phyloP scores from a whole-genome alignment of 2,113 vertebrate genomes.

The Alces alces region DNA sequence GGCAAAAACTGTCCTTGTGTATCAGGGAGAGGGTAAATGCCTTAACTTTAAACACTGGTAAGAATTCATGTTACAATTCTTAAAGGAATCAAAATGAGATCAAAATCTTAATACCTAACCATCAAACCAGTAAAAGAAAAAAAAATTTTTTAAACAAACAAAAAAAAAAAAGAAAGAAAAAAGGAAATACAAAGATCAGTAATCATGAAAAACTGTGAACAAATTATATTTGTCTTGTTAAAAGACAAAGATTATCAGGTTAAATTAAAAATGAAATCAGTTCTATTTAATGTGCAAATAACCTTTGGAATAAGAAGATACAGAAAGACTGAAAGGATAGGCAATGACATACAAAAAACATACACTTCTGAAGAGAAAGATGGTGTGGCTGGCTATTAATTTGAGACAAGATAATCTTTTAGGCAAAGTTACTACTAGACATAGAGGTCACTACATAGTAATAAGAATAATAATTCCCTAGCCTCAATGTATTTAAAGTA shows the following conservation, averaged over 20 bases:
- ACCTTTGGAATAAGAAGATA: neutral
- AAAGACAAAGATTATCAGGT: constrained; percentile 1
- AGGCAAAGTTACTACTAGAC: neutral
- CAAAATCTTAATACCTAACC: neutral
- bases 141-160: neutral
- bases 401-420: neutral
- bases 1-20: neutral
- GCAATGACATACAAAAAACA: neutral
- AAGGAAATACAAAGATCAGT: neutral
- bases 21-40: neutral
- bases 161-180: neutral
- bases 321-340: neutral
- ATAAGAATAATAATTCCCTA: neutral
- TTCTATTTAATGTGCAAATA: neutral
- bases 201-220: neutral
- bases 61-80: neutral
- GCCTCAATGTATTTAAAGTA: neutral
- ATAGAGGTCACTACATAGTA: neutral
- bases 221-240: neutral
- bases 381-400: neutral
- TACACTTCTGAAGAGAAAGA: neutral
- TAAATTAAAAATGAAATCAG: constrained; percentile 29
- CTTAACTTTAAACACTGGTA: neutral
- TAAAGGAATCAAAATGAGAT: neutral
- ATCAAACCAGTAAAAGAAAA: neutral